Evolutionary conservation across 1,140 invertebrate species (phyloP), one percentile per base, ranked within the genome.

Genomic region (Neodiprion pinetum): DNA sequence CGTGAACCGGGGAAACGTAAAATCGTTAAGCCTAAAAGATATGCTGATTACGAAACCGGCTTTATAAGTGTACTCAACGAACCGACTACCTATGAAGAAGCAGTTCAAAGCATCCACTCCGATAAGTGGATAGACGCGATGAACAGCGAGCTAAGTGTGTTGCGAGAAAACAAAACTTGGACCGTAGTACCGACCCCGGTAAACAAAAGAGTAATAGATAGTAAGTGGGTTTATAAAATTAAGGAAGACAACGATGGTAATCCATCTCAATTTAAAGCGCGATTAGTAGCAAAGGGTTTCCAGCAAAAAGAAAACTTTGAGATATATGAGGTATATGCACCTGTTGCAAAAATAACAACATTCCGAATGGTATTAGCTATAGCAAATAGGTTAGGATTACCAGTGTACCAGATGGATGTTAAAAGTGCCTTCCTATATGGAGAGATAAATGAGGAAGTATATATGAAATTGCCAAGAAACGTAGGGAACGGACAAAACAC

Each of bases 141-240:
- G 66, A 67, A 17, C 69, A n/a, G n/a, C n/a, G n/a, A n/a, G n/a
- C n/a, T n/a, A n/a, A n/a, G n/a, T n/a, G n/a, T n/a, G n/a, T n/a
- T 82, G n/a, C 67, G 72, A 10, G 79, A 81, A 74, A 86, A 86
- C 78, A 70, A 82, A 23, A 86, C 82, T 14, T 88, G 81, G 80
- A 61, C 70, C 47, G 12, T 84, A 10, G 78, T 79, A 17, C 71
- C 79, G 11, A 67, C 74, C 61, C 79, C 82, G 71, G 49, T 61
- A 67, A 71, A 77, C 66, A 75, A 73, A 66, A 78, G 78, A 70
- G 69, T 74, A 14, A 76, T 85, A 48, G 75, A 80, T 70, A 79
- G 71, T 72, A 77, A 78, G 67, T 87, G 82, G 85, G 81, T 86
- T 48, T 86, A 73, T 67, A 82, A 74, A 72, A 76, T 76, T 74